Base-by-base conservation (phyloP, 2,797 vertebrate genomes). In the Odontamblyopus lacepedii region DNA sequence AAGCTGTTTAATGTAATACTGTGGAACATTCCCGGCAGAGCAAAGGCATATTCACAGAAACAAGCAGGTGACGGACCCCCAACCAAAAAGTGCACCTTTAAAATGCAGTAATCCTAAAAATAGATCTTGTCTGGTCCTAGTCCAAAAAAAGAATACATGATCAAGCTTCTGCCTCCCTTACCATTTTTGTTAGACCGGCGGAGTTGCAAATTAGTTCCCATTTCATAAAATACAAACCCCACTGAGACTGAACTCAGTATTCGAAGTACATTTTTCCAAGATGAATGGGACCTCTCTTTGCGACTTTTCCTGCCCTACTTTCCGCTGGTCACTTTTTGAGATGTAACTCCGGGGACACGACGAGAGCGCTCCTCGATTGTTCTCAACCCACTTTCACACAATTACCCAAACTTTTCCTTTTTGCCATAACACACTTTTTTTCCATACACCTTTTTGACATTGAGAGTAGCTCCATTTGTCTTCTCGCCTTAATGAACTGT, bases 401-500 rank as follows among this genome's bases (percentile, higher is more conserved):
- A 66, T 65, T 65, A 65, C 38, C 38, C 65, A 67, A 68, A 68
- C 66, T 68, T 53, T 50, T 29, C 18, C 64, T 64, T 61, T 57
- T 35, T 38, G 29, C 30, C 32, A 32, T 50, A 18, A 67, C 67
- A 32, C 30, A 2, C 13, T 11, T 29, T 63, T 29, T 63, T 62
- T 62, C 30, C 1, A 29, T 19, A 48, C 56, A 61, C 13, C 16
- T 66, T 23, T 74, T 27, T 69, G 2, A 35, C 51, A 5, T 48
- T n/a, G 48, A 16, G 23, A 64, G 27, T 7, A 0, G 57, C 0
- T 62, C 7, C 19, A 56, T 61, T 67, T n/a, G 57, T 71, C 59
- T 72, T 69, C 67, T 16, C 57, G 23, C 67, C 56, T 57, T 77
- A 30, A 74, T 67, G 74, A 77, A 61, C 65, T 35, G 44, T 79